phyloP scores from a whole-genome alignment of 2,888 invertebrate genomes.

The Xylocampa areola region DNA sequence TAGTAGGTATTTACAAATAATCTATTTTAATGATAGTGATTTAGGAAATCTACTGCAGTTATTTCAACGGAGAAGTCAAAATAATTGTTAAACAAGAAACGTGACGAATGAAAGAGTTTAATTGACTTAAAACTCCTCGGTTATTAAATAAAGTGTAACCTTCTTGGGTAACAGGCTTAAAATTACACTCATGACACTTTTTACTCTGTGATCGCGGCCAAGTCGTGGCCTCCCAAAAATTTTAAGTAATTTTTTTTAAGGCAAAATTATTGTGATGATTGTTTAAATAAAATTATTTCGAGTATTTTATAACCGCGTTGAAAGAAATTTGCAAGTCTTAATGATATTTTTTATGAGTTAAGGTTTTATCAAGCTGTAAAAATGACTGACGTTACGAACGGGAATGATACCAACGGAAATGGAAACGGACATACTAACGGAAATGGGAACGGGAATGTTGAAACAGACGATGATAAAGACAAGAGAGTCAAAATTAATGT shows the following conservation, averaged over 20 bases:
- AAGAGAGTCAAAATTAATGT: constrained; percentile 83
- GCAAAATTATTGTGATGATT: constrained; percentile 51
- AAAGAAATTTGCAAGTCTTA: constrained; percentile 54
- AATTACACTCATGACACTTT: too few species aligned
- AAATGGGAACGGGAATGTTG: constrained; percentile 23
- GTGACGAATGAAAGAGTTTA: too few species aligned
- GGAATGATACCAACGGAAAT: background rate
- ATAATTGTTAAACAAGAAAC: too few species aligned
- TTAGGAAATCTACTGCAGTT: too few species aligned
- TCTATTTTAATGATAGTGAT: too few species aligned
- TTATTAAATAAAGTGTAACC: too few species aligned
- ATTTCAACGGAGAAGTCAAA: too few species aligned
- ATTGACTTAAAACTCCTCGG: too few species aligned
- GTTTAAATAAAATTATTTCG: constrained; percentile 25
- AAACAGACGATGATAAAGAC: constrained; percentile 70
- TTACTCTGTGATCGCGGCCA: too few species aligned
- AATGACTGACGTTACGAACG: constrained; percentile 66
- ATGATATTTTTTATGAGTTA: constrained; percentile 1
- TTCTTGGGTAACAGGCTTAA: too few species aligned
- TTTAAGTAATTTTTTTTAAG: constrained; percentile 6
- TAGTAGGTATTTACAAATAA: too few species aligned
- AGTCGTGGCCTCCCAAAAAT: constrained; percentile 30
- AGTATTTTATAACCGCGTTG: constrained; percentile 4
- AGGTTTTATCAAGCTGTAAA: constrained; percentile 39
- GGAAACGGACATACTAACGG: constrained; percentile 11